A percentile compares a stretch with the other conserved stretches of the same genome.
These are phyloP conservation scores for Galerucella pusilla DNA, from an alignment of 2,888 invertebrate genomes.

Conservation along the genomic window DNA sequence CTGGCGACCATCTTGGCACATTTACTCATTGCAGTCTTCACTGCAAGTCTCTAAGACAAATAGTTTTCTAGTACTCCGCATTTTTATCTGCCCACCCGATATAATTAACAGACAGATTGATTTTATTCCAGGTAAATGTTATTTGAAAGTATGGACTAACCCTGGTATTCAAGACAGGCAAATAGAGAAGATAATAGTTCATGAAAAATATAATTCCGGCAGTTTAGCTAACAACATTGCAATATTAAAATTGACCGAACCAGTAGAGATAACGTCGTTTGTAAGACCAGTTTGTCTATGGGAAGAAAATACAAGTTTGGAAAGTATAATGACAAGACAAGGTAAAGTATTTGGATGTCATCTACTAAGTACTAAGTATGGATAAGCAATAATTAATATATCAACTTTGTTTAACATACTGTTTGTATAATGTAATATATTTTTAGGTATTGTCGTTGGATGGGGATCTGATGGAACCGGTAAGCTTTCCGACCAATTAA, in stretches of 20 bases:
- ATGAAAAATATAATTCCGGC: conserved; percentile 58
- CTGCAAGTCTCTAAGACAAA: too few species aligned
- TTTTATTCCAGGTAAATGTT: conserved; percentile 58
- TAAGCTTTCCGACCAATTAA: conserved; percentile 69
- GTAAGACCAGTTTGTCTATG: conserved; percentile 62
- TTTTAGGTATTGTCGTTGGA: conserved; percentile 60
- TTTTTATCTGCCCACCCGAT: too few species aligned
- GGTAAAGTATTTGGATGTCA: conserved; percentile 45
- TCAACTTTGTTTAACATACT: neutral
- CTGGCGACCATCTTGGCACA: too few species aligned
- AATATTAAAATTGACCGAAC: conserved; percentile 54
- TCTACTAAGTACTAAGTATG: too few species aligned
- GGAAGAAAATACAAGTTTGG: conserved; percentile 52
- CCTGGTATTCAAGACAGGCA: conserved; percentile 61
- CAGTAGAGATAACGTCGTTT: conserved; percentile 58
- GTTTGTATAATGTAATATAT: neutral
- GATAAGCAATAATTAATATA: too few species aligned
- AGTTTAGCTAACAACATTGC: conserved; percentile 60
- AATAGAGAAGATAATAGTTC: conserved; percentile 56
- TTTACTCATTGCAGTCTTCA: too few species aligned
- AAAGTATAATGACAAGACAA: conserved; percentile 51
- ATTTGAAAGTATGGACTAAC: conserved; percentile 60
- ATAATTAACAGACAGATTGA: too few species aligned
- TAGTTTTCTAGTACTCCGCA: too few species aligned
- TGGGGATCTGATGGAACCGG: conserved; percentile 72